Conservation (phyloP, 2,113 vertebrate species). For the Pteruthius melanotis region DNA sequence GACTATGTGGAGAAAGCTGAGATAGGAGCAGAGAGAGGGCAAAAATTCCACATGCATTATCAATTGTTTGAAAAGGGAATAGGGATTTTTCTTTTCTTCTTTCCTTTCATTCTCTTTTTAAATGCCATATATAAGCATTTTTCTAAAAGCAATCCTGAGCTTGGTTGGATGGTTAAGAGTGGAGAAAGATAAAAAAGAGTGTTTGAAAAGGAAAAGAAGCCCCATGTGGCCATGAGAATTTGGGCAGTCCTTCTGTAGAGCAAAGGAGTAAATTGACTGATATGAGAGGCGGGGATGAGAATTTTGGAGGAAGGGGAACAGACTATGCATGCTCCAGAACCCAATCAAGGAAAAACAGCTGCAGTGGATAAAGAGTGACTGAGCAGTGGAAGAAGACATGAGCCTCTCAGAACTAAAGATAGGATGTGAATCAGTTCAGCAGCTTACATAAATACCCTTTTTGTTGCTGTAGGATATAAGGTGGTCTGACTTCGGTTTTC, state of each 20-base stretch:
- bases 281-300: neutral
- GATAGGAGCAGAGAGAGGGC: neutral
- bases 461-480: slow-evolving; percentile 79
- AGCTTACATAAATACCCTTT: neutral
- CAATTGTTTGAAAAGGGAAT: neutral
- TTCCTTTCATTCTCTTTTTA: neutral
- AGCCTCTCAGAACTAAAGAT: neutral
- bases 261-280: neutral
- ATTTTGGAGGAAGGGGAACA: neutral
- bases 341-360: neutral
- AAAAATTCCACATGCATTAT: neutral
- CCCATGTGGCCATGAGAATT: neutral
- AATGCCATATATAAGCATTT: neutral
- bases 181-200: neutral
- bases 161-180: neutral
- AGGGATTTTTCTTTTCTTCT: neutral
- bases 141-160: neutral
- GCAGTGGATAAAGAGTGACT: neutral
- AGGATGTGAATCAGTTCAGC: neutral
- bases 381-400: neutral
- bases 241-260: neutral
- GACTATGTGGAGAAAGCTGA: neutral
- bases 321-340: neutral
- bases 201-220: neutral
- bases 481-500: slow-evolving; percentile 94